Base-by-base conservation (phyloP, 30 jellyfish, hydroid and myxozoan genomes). In the Hydractinia echinata region DNA sequence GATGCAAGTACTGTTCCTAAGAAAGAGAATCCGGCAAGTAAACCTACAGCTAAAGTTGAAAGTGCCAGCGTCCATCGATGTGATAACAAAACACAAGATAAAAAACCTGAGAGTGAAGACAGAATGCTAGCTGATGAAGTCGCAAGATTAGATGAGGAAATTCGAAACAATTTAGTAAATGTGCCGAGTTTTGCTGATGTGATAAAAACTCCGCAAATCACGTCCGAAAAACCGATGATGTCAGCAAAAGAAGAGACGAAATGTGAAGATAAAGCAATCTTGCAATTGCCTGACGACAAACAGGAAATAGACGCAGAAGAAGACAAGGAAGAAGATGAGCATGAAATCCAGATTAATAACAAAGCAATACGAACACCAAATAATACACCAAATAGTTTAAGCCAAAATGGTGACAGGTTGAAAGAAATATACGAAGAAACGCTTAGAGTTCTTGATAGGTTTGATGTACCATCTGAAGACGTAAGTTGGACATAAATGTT, bases 141-240 rank as follows among this genome's bases (percentile, higher is more conserved):
- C 6, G 16, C 19, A 64, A 44, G 74, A 9, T 51, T 64, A 7
- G 39, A 64, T 13, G 74, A 51, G 7, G 74, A 64, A 51, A 64
- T 64, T 6, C 9, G 74, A 64, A 51, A 64, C 19, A 64, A 51
- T 13, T 51, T 64, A 6, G 74, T 64, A 1, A 64, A 13, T 13
- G 9, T 64, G 10, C 74, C 74, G 39, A n/a, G 6, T n/a, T 64
- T 64, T 64, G 74, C 74, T 64, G 74, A 64, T 7, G 74, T 64
- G 51, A 64, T 44, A 44, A 64, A 64, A 2, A 6, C 18, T n/a
- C 10, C 74, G 74, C 74, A 13, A 51, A 13, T n/a, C 4, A 51
- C 74, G 51, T 44, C 19, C 0, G 9, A 13, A 7, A n/a, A 44
- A 7, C 6, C 74, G 2, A 13, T 8, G 16, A 64, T 13, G 74